Percentiles rank a stretch among this genome's conserved stretches.
phyloP scores from a whole-genome alignment of 2,113 vertebrate genomes.

The Oplegnathus fasciatus region DNA sequence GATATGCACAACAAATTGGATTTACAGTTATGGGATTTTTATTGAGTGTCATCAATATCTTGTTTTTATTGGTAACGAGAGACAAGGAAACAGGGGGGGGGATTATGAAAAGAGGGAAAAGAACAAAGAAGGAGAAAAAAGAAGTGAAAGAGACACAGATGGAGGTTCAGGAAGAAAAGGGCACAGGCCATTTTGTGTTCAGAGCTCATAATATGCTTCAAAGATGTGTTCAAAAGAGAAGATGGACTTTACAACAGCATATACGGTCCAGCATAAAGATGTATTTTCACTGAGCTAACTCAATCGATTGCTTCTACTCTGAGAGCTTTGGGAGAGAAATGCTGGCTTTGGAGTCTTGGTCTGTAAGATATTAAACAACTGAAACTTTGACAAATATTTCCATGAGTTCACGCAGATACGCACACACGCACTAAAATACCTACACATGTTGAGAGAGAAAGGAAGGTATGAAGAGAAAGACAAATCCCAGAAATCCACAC shows the following conservation, averaged over 20 bases:
- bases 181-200: constrained; percentile 12
- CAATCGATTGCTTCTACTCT: neutral
- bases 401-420: constrained; percentile 52
- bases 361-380: constrained; percentile 63
- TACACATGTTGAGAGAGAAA: constrained; percentile 46
- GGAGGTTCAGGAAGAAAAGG: constrained; percentile 28
- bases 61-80: constrained; percentile 19
- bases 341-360: constrained; percentile 4
- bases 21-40: constrained; percentile 3
- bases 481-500: constrained; percentile 51
- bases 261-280: constrained; percentile 12
- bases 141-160: constrained; percentile 30
- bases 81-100: neutral
- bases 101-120: neutral
- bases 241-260: constrained; percentile 36
- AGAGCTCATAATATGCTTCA: constrained; percentile 48
- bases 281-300: constrained; percentile 13
- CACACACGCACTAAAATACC: constrained; percentile 49
- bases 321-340: constrained; percentile 14
- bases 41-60: neutral
- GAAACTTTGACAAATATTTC: constrained; percentile 65
- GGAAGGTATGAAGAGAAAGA: constrained; percentile 31
- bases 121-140: neutral
- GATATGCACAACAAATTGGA: constrained; percentile 14
- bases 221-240: constrained; percentile 49